These are phyloP conservation scores for Leucosticte australis DNA, from an alignment of 2,113 vertebrate species.

Conservation along the genomic window DNA sequence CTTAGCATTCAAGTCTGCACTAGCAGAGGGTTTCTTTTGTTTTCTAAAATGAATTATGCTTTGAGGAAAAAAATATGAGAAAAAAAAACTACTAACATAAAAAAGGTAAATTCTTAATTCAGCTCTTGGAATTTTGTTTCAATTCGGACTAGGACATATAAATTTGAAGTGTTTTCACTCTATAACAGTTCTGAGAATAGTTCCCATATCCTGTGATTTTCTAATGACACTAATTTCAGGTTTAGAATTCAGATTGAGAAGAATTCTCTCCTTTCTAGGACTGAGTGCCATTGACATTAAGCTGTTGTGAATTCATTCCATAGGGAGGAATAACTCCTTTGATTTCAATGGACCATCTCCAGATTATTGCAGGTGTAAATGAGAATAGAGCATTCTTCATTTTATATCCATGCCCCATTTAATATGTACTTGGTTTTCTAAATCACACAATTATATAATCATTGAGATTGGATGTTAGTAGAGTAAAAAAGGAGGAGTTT, in stretches of 20 bases:
- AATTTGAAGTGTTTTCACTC: not conserved
- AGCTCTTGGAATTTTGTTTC: not conserved
- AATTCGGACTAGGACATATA: not conserved
- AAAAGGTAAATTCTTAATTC: not conserved
- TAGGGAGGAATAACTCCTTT: not conserved
- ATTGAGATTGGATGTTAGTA: not conserved
- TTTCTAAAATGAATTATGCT: not conserved
- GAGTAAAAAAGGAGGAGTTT: not conserved
- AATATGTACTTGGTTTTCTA: not conserved
- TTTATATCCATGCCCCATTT: not conserved
- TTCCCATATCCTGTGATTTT: not conserved
- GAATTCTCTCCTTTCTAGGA: not conserved
- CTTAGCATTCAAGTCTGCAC: not conserved
- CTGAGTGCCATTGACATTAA: not conserved
- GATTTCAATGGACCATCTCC: not conserved
- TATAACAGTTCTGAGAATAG: not conserved
- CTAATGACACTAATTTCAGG: not conserved
- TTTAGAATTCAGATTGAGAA: not conserved
- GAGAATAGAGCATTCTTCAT: not conserved
- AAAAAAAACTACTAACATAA: not conserved
- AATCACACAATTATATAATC: not conserved
- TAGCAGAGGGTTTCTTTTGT: not conserved
- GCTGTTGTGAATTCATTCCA: not conserved
- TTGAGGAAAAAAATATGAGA: not conserved
- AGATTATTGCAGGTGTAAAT: not conserved